phyloP scores from a whole-genome alignment of 1,140 invertebrate genomes.

The Chrysoperla carnea region DNA sequence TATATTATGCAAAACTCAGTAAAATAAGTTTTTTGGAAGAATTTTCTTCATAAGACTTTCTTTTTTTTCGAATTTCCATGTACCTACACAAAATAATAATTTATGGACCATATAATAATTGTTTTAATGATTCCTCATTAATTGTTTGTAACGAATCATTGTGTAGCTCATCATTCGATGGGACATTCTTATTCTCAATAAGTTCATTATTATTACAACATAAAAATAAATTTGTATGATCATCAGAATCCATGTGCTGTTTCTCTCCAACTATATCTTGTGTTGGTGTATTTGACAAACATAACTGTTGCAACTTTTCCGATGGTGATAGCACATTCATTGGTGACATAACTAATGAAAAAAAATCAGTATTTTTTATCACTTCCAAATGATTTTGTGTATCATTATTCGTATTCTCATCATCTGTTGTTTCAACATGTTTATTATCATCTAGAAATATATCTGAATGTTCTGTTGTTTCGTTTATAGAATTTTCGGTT shows the following conservation, averaged over 20 bases:
- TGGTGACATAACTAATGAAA: conserved; percentile 27
- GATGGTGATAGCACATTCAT: conserved; percentile 20
- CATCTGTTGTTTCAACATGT: background rate
- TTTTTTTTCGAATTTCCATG: no score
- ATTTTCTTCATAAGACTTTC: no score
- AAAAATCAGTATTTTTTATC: conserved; percentile 21
- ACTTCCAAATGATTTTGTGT: conserved; percentile 11
- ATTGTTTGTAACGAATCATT: conserved; percentile 23
- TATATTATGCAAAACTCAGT: no score
- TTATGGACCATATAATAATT: conserved; percentile 22
- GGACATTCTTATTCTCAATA: background rate
- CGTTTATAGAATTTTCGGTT: background rate
- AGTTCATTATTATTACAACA: background rate
- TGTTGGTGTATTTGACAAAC: conserved; percentile 22
- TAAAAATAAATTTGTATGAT: no score
- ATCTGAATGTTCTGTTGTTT: no score
- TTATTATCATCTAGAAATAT: no score
- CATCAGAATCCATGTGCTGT: background rate
- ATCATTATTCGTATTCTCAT: conserved; percentile 1
- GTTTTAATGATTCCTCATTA: conserved; percentile 30
- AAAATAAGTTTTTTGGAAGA: no score
- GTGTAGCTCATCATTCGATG: conserved; percentile 7
- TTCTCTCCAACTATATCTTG: conserved; percentile 7
- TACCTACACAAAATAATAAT: no score
- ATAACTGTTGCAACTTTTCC: conserved; percentile 28